These are phyloP conservation scores for Philopotamus ludificatus DNA, from an alignment of 1,140 invertebrate species.

Conservation along the genomic window DNA sequence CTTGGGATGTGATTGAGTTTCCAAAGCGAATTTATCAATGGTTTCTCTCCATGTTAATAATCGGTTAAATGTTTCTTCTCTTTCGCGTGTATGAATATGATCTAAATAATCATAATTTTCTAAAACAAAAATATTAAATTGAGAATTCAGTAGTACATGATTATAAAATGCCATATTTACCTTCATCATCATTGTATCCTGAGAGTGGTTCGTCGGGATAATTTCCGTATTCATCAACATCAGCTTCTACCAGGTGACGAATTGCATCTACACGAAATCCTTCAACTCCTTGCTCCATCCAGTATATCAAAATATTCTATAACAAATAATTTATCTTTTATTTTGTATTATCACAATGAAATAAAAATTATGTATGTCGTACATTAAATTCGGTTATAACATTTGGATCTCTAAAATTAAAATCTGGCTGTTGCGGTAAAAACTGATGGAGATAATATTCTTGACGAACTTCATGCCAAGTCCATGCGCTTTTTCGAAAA, in stretches of 20 bases:
- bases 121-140: no score
- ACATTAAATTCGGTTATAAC: constrained; percentile 58
- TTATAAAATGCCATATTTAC: no score
- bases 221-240: neutral
- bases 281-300: neutral
- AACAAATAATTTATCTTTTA: neutral
- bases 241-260: no score
- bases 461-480: constrained; percentile 44
- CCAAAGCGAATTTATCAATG: constrained; percentile 54
- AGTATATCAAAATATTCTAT: neutral
- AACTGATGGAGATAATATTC: constrained; percentile 62
- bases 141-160: no score
- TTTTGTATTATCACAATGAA: neutral
- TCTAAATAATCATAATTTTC: no score
- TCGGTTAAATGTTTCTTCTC: constrained; percentile 60
- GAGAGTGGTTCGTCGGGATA: neutral
- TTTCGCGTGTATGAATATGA: constrained; percentile 58
- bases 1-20: no score
- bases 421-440: constrained; percentile 57
- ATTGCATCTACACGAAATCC: no score
- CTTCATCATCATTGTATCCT: no score
- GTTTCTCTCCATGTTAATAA: constrained; percentile 61
- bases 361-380: neutral
- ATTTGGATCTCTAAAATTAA: constrained; percentile 63
- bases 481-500: constrained; percentile 53